Conservation (phyloP, 2,888 invertebrate genomes). For the Baccha elongata region DNA sequence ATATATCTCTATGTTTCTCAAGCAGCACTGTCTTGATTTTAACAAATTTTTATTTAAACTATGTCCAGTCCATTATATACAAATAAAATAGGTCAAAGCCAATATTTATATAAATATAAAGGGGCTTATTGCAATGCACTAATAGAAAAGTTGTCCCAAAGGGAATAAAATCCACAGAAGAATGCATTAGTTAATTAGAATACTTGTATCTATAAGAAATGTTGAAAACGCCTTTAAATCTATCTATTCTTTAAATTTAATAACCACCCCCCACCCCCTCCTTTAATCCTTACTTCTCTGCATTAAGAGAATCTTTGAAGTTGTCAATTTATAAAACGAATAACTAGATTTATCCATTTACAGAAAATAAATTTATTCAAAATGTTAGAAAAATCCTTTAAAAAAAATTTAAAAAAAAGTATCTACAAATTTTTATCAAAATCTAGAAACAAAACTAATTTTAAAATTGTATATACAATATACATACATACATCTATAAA, state of each 20-base stretch:
- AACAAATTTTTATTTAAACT: background rate
- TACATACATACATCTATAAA: background rate
- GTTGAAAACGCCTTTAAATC: constrained; percentile 43
- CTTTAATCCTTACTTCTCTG: background rate
- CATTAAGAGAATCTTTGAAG: constrained; percentile 25
- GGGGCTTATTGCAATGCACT: constrained; percentile 62
- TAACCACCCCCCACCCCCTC: too few species aligned
- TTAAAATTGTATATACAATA: background rate
- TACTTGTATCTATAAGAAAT: constrained; percentile 52
- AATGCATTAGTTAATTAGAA: constrained; percentile 36
- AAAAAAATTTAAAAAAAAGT: constrained; percentile 18
- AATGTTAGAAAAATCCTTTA: constrained; percentile 35
- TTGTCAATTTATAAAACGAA: constrained; percentile 53
- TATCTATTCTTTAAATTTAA: constrained; percentile 18
- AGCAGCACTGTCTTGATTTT: constrained; percentile 10
- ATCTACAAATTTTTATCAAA: constrained; percentile 23
- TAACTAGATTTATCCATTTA: constrained; percentile 27
- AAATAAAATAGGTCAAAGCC: background rate
- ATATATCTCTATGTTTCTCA: background rate
- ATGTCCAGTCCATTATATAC: background rate
- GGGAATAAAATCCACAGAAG: constrained; percentile 4
- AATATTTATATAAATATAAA: background rate
- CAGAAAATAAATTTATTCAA: constrained; percentile 40
- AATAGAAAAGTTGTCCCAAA: constrained; percentile 19
- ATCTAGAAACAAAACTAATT: background rate